phyloP scores from a whole-genome alignment of 2,113 vertebrate genomes.

The Stigmatopora nigra region DNA sequence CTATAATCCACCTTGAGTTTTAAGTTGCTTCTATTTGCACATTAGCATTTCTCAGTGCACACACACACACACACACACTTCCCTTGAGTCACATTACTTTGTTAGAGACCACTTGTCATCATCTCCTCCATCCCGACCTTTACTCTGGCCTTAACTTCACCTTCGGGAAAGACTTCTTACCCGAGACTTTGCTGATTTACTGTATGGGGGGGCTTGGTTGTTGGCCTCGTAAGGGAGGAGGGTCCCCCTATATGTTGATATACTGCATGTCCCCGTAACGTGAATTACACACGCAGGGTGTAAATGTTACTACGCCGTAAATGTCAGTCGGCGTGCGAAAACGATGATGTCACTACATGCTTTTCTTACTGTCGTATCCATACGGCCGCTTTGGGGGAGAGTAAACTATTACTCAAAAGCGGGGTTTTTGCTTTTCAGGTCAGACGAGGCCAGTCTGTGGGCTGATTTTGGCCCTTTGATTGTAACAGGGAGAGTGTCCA shows the following conservation, averaged over 20 bases:
- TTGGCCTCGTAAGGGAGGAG: neutral
- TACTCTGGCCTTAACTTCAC: constrained; percentile 5
- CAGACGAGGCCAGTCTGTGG: constrained; percentile 19
- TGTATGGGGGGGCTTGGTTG: neutral
- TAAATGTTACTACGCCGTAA: constrained; percentile 22
- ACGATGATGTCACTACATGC: constrained; percentile 31
- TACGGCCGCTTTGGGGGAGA: constrained; percentile 9
- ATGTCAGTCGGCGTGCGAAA: constrained; percentile 21
- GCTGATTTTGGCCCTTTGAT: constrained; percentile 16
- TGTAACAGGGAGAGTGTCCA: constrained; percentile 26
- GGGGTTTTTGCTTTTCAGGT: constrained; percentile 5
- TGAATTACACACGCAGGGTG: constrained; percentile 5
- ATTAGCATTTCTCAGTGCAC: neutral
- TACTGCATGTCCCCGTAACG: neutral
- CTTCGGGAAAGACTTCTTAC: neutral
- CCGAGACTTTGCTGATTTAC: constrained; percentile 7
- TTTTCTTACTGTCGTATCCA: constrained; percentile 13
- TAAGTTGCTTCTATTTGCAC: constrained; percentile 1
- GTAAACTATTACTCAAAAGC: neutral
- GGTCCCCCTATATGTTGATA: neutral
- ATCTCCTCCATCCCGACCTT: neutral
- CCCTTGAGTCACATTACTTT: neutral
- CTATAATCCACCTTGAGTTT: constrained; percentile 20
- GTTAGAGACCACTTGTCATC: constrained; percentile 3
- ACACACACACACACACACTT: neutral